phyloP scores from a whole-genome alignment of 2,888 invertebrate genomes.

The Coenonympha arcania region DNA sequence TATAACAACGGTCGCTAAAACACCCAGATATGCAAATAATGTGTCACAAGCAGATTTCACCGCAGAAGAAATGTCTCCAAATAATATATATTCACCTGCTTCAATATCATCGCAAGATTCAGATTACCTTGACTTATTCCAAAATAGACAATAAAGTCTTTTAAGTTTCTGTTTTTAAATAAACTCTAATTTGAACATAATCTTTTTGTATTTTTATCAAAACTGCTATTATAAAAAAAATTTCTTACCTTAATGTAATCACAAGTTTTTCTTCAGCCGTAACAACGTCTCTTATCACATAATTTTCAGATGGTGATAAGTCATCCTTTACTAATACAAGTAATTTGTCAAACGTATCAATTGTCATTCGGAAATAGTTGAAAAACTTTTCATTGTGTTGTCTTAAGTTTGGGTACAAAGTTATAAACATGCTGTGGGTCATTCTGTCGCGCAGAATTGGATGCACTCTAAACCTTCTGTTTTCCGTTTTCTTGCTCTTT shows the following conservation, averaged over 20 bases:
- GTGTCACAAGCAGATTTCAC: constrained; percentile 24
- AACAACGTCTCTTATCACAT: background rate
- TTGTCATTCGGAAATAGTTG: constrained; percentile 27
- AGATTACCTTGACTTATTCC: constrained; percentile 19
- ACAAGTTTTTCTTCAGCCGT: constrained; percentile 3
- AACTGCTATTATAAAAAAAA: constrained; percentile 8
- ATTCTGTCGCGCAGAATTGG: constrained; percentile 25
- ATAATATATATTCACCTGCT: too few species aligned
- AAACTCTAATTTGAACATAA: too few species aligned
- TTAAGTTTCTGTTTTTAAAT: background rate
- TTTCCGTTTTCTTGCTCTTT: background rate
- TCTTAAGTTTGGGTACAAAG: constrained; percentile 27
- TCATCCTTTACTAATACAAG: constrained; percentile 7
- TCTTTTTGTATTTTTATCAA: constrained; percentile 4
- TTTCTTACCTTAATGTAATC: constrained; percentile 10
- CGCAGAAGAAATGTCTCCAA: constrained; percentile 26
- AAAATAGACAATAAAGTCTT: constrained; percentile 2
- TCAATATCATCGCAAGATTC: constrained; percentile 22
- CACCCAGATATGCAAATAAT: too few species aligned
- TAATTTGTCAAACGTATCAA: constrained; percentile 19
- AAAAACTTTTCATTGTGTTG: constrained; percentile 26
- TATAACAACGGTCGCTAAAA: too few species aligned
- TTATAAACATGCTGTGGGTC: constrained; percentile 27
- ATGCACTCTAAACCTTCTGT: constrained; percentile 14
- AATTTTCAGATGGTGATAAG: background rate